Conservation (phyloP, 2,888 invertebrate species). For the Tipula unca region DNA sequence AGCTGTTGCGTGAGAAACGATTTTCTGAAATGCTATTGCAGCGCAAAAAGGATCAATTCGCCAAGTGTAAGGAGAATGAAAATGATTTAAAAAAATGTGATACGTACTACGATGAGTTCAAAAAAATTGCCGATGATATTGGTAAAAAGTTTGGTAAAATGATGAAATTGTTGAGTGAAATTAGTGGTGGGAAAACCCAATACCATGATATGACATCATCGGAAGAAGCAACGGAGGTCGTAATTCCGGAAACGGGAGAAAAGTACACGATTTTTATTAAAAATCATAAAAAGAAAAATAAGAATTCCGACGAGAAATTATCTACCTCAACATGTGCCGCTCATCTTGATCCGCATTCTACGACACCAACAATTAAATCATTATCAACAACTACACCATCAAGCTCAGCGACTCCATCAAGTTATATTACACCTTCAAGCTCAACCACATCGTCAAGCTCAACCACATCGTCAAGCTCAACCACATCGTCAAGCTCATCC, state of each 20-base stretch:
- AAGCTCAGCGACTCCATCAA: background rate
- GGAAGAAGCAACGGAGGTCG: background rate
- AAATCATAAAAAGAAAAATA: background rate
- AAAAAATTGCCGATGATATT: background rate
- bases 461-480: background rate
- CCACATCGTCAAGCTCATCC: background rate
- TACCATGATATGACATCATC: background rate
- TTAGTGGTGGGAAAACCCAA: background rate
- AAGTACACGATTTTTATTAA: background rate
- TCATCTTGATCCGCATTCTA: background rate
- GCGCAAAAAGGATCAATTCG: background rate
- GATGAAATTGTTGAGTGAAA: background rate
- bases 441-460: background rate
- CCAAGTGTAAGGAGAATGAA: background rate
- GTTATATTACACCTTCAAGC: too few relatives aligned
- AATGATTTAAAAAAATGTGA: background rate
- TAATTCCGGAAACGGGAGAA: background rate
- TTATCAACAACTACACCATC: background rate
- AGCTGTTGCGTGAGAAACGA: background rate
- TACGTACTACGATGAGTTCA: background rate
- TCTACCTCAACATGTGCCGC: background rate
- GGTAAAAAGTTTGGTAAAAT: background rate
- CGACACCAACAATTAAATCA: background rate
- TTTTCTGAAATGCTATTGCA: background rate
- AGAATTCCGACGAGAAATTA: background rate